Conservation (phyloP, 2,113 vertebrate species). For the Scortum barcoo region DNA sequence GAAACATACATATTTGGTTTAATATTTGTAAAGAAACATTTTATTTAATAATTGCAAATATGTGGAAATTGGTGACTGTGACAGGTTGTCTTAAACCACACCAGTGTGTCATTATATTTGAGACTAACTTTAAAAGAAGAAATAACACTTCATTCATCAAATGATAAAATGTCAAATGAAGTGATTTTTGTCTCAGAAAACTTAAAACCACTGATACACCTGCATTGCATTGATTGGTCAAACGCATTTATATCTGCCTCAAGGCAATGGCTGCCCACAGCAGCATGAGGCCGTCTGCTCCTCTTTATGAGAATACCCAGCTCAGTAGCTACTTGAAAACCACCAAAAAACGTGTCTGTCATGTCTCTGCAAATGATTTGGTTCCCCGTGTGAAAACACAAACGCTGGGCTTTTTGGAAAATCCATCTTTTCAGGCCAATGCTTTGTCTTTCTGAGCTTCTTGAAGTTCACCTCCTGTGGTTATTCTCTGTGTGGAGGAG, state of each 20-base stretch:
- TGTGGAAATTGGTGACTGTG: no score
- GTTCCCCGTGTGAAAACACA: constrained; percentile 24
- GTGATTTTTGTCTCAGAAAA: background rate
- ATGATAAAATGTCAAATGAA: no score
- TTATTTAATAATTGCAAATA: no score
- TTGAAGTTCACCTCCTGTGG: constrained; percentile 51
- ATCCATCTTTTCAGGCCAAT: constrained; percentile 37
- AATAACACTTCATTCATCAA: no score
- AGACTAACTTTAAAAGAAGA: no score
- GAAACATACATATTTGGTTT: no score
- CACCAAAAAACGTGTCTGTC: background rate
- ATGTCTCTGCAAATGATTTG: constrained; percentile 37
- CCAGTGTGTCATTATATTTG: no score
- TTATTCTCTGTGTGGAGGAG: background rate
- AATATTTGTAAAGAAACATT: no score
- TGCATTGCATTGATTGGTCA: background rate
- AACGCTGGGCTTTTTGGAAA: constrained; percentile 15
- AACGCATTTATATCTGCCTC: background rate
- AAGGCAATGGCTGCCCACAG: background rate
- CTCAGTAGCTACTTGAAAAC: constrained; percentile 17
- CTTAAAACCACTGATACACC: background rate
- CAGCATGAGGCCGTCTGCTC: background rate
- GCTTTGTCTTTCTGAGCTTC: constrained; percentile 50
- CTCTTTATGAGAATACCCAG: background rate
- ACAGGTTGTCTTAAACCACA: no score